These are phyloP conservation scores for Probosciger aterrimus DNA, from an alignment of 2,113 vertebrate genomes.

Conservation along the genomic window DNA sequence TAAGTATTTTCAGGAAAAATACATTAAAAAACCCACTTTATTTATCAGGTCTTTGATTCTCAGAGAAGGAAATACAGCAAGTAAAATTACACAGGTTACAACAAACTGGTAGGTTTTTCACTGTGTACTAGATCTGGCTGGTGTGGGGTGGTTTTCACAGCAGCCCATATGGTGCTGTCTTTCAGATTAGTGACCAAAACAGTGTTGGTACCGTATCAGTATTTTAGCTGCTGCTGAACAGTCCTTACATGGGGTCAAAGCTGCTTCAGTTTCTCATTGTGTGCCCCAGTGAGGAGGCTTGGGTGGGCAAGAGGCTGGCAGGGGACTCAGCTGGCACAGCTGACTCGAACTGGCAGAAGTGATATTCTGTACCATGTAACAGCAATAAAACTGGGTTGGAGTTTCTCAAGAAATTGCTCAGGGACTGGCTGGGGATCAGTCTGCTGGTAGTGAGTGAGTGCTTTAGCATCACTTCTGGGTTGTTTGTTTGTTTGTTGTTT, in stretches of 20 bases:
- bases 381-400: neutral
- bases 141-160: neutral
- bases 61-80: neutral
- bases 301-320: neutral
- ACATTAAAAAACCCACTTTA: neutral
- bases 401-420: neutral
- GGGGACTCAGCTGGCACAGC: neutral
- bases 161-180: neutral
- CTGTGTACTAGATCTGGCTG: neutral
- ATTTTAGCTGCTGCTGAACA: neutral
- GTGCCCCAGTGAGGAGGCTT: neutral
- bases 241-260: neutral
- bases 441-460: neutral
- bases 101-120: neutral
- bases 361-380: fast-evolving
- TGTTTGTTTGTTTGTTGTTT: too few species aligned
- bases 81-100: neutral
- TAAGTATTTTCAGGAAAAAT: neutral
- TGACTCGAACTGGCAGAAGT: neutral
- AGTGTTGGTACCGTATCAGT: neutral
- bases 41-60: neutral
- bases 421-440: neutral
- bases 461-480: neutral
- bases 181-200: neutral
- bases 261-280: neutral